Base-by-base conservation (phyloP, 92 coral and sea anemone genomes). In the Zoanthus solanderi region DNA sequence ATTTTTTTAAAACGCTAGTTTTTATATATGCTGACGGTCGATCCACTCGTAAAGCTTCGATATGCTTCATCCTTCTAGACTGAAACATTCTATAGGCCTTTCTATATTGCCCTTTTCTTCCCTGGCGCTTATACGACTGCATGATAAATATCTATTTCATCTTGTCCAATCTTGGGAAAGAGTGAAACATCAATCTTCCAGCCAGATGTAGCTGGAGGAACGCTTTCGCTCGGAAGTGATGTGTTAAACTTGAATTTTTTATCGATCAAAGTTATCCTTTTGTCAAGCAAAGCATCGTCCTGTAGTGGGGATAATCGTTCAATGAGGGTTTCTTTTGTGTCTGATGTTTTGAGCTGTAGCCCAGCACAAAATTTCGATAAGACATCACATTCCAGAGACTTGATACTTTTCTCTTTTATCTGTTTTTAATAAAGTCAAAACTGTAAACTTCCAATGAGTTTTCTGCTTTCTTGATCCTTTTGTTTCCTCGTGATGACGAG, bases 1-100 rank as follows among this genome's bases (percentile, higher is more conserved):
- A 87, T 82, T 88, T 91, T 87, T 87, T 87, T 74, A 91, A 66
- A 13, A 87, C 61, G 81, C 89, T 87, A n/a, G 87, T 91, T 77
- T 91, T 91, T 29, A 87, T 76, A 48, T 12, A 86, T 34, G 65
- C n/a, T 58, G 18, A 37, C 66, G 17, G 13, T 53, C 77, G 78
- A 9, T 47, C 89, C 44, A 44, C 67, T 87, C 52, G 54, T 79
- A 87, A 63, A 53, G 66, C 91, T 73, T 91, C 87, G 17, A 87
- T 83, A 42, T 46, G 42, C 66, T 90, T 90, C 86, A 87, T 83
- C 67, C 93, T 90, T 74, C 86, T 58, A 18, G 93, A 87, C 84
- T 58, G 88, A 71, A 87, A 87, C 90, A 90, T 87, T 73, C 88
- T 46, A 6, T 34, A 46, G 37, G 93, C 93, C 74, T 90, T 91